Evolutionary conservation across 1,140 invertebrate genomes (phyloP), one percentile per base, ranked within the genome.

Genomic region (Choristoneura fumiferana): DNA sequence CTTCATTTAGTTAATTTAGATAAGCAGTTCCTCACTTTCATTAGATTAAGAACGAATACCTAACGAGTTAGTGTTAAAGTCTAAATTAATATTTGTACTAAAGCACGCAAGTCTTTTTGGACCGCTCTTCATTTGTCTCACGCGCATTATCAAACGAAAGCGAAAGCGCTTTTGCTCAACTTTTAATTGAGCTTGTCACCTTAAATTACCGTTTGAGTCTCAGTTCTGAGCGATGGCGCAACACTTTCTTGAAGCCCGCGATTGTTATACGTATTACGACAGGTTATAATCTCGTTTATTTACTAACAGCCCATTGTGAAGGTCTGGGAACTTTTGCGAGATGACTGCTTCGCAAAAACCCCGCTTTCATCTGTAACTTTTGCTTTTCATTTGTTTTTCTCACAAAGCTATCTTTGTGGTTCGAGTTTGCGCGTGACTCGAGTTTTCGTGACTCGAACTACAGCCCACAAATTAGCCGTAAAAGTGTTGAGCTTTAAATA

Each of bases 361-460:
- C 15, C 13, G 49, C 60, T 62, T 62, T 62, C 60, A 58, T 62
- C 60, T 40, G 29, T 6, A 29, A 63, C 65, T 67, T 67, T 67
- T 56, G 61, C 52, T 29, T 49, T 49, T 49, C 43, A 29, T 49
- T 49, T 49, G 43, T 49, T 49, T 49, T 49, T 49, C 43, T 12
- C 43, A 49, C 43, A 49, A 49, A 49, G 43, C 40, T 15, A 8
- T 17, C 43, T 22, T 43, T 43, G 40, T 43, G 40, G 22, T n/a
- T 14, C 17, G 10, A 17, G 17, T 43, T 43, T 49, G 8, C 43
- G 43, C 43, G 43, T 22, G 43, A 49, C 17, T 49, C 12, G 18
- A 22, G 43, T 22, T 49, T 49, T 17, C 43, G 43, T 49, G 43
- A 49, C 43, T 49, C 43, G 40, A 43, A 43, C 40, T 43, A 17